Percentiles rank a stretch among this genome's conserved stretches.
Evolutionary conservation across 2,888 invertebrate species (phyloP).

Genomic region (Temnothorax ravouxi): DNA sequence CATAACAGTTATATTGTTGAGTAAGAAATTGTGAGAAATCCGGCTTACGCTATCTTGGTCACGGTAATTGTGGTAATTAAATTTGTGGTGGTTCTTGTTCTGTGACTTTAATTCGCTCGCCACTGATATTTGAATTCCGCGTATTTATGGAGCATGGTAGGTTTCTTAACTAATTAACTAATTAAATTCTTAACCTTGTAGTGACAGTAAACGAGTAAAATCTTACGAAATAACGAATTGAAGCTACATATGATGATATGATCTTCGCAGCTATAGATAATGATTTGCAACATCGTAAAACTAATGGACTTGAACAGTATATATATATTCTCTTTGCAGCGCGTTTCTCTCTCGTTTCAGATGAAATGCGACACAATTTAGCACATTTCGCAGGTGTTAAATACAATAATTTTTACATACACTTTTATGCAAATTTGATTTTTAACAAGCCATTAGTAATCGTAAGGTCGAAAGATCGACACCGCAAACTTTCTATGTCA

Average conservation of each 20-base stretch:
- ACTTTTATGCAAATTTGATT: conserved; percentile 22
- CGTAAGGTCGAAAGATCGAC: conserved; percentile 35
- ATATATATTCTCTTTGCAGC: background rate
- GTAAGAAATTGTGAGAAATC: no score
- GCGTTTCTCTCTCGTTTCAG: conserved; percentile 2
- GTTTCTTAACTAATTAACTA: conserved; percentile 12
- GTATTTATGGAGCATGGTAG: conserved; percentile 53
- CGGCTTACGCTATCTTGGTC: conserved; percentile 57
- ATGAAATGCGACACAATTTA: background rate
- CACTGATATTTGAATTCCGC: conserved; percentile 35
- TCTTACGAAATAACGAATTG: background rate
- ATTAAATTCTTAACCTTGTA: background rate
- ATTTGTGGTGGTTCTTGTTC: conserved; percentile 61
- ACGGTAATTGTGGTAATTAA: conserved; percentile 70
- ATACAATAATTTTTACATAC: conserved; percentile 9
- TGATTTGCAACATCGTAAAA: conserved; percentile 3
- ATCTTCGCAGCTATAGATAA: background rate
- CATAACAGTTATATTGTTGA: no score
- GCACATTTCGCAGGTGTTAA: background rate
- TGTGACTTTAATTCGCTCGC: conserved; percentile 34
- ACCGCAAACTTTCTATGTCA: conserved; percentile 44
- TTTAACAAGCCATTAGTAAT: background rate
- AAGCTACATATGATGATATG: no score
- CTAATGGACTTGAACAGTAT: background rate
- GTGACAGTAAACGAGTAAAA: background rate